Base-by-base conservation (phyloP, 2,797 vertebrate genomes). In the Lepus oiostolus region DNA sequence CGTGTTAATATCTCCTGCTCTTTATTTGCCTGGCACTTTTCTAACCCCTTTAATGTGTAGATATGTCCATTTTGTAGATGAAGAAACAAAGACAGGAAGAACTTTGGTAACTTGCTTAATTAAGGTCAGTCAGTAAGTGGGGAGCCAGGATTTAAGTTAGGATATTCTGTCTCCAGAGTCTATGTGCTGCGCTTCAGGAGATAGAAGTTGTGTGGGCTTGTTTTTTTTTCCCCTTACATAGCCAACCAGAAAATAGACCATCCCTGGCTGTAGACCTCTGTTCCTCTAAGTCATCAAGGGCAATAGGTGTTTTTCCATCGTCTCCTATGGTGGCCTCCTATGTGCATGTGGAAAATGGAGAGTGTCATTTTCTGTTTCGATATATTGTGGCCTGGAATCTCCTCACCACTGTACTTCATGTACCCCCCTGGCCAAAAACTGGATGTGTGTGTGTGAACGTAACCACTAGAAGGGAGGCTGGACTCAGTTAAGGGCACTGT, bases 291-390 rank as follows among this genome's bases (percentile, higher is more conserved):
- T 70, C 38, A 77, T 82, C 72, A 77, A n/a, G 88, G 71, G 38
- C 12, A 65, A 72, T 8, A 3, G 24, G 19, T 70, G 58, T 38
- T 62, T 38, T 70, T 65, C 42, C 52, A 38, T 85, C 14, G 24
- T 84, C 22, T 94, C 24, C 24, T 77, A 0, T 67, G 60, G 72
- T 77, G 47, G 32, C 86, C 83, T 80, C 72, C 77, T 58, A 63
- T 68, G 35, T 80, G 32, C 63, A 67, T 62, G 17, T 65, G 32
- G 62, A 50, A 88, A 74, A 84, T 47, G 58, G 10, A 13, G 52
- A 84, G 62, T 83, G 68, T 22, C 30, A 0, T 84, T 72, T 92
- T 85, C 4, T 75, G 94, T 90, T n/a, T 87, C 54, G 80, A 93
- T 82, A 93, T 82, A 47, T 9, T 38, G 2, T 60, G 30, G 26